phyloP scores from a whole-genome alignment of 2,113 vertebrate species.

The Baryphthengus martii region DNA sequence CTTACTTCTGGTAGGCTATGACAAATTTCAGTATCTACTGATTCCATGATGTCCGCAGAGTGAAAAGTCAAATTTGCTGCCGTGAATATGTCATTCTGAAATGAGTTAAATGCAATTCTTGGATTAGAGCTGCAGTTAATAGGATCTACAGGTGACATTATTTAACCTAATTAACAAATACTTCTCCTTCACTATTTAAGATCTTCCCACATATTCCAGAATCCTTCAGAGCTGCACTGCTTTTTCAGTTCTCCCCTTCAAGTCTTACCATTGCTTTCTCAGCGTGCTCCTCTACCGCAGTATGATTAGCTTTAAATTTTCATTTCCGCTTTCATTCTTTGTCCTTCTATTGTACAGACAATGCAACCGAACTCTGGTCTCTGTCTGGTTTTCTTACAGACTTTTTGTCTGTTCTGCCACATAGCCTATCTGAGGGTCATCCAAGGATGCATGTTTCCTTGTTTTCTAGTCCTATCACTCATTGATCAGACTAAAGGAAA shows the following conservation, averaged over 20 bases:
- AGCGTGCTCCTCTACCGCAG: neutral
- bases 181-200: neutral
- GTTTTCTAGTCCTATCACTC: neutral
- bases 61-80: neutral
- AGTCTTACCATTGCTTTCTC: neutral
- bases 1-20: neutral
- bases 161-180: neutral
- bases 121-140: neutral
- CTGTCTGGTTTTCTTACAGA: neutral
- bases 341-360: neutral
- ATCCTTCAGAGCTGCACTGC: neutral
- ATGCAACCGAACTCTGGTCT: neutral
- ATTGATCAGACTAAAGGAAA: neutral
- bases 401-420: neutral
- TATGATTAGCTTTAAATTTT: neutral
- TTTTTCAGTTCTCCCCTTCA: neutral
- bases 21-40: neutral
- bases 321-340: neutral
- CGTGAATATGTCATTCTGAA: neutral
- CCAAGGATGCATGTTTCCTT: neutral
- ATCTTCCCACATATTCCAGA: neutral
- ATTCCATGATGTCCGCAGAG: neutral
- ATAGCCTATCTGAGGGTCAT: neutral
- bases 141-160: neutral
- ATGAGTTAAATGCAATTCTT: neutral